Evolutionary conservation across 1,140 invertebrate genomes (phyloP), one percentile per base, ranked within the genome.

Genomic region (Steinernema khuongi): DNA sequence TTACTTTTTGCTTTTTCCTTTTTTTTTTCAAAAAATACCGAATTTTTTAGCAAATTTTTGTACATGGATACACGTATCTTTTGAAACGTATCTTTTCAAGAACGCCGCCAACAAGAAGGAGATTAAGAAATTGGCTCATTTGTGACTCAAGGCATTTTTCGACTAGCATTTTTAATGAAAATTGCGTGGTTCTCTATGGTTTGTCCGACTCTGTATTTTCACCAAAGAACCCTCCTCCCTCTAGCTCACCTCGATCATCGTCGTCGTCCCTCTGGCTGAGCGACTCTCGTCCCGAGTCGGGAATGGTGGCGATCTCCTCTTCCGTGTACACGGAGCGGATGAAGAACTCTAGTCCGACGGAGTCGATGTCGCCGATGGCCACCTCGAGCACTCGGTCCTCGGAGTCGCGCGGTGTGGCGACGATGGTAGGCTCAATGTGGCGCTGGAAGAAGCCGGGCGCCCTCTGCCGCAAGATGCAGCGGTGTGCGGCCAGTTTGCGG

Each of bases 301-400:
- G 76, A 33, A 77, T 67, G 0, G 2, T 17, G 0, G 76, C 71
- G 69, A 83, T 78, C 73, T 83, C 81, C 2, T 83, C 83, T 29
- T 83, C 83, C 1, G 81, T 83, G 76, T 83, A 83, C n/a, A 85
- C 78, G 11, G 83, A 85, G 18, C 78, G 80, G 43, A 83, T 81
- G 69, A 83, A 83, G 73, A 83, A 83, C 18, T 79, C 75, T n/a
- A 83, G 70, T 18, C 82, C 81, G 26, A 72, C 71, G 19, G 77
- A 85, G 70, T 83, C 81, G 14, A 83, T 81, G 33, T 83, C 82
- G 22, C 83, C 81, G 14, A 83, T 80, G 0, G 83, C 81, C 18
- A 83, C 77, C 75, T 83, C 79, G 22, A 83, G 31, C 19, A 79
- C 60, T 75, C n/a, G 29, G 70, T 36, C 44, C 18, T 29, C 44